Evolutionary conservation across 2,888 invertebrate genomes (phyloP), one percentile per base, ranked within the genome.

Genomic region (Drosophila robusta): DNA sequence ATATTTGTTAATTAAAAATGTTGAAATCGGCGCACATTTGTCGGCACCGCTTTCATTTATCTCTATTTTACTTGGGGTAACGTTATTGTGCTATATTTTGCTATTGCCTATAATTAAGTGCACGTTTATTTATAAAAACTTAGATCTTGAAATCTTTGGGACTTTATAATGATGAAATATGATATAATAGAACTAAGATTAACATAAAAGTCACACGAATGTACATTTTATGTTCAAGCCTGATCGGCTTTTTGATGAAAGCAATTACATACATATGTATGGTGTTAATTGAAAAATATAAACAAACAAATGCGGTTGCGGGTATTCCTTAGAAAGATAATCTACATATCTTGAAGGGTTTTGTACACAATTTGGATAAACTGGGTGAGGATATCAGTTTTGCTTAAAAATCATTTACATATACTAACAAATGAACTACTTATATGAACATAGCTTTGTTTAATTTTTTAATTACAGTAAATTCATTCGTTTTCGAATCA

Each of bases 1-100:
- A 76, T 76, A 69, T 73, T 72, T 56, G 65, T 66, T 76, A 76
- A 76, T 76, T 76, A 76, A 72, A 50, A 69, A 39, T 54, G 49
- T 65, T 45, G 54, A 64, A 64, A 62, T 49, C 57, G 72, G 49
- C 36, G 26, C 16, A 49, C 64, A 68, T 51, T 46, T 71, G 76
- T 68, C 65, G 76, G 72, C 69, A 41, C 12, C 44, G 38, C 75
- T 76, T 76, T 65, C 50, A 73, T 66, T 72, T 56, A 47, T 46
- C 32, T 51, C n/a, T 47, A 12, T 39, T n/a, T 18, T 26, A 29
- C 29, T 29, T 41, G 26, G 8, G 26, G 26, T 9, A 16, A 14
- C 24, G 4, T 9, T 29, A 9, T 47, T 62, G 29, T 6, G 16
- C 41, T 46, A 36, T 14, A 32, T 47, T 62, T 22, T 6, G 16